Evolutionary conservation across 2,113 vertebrate species (phyloP), one percentile per base, ranked within the genome.

Genomic region (Tinamus guttatus): DNA sequence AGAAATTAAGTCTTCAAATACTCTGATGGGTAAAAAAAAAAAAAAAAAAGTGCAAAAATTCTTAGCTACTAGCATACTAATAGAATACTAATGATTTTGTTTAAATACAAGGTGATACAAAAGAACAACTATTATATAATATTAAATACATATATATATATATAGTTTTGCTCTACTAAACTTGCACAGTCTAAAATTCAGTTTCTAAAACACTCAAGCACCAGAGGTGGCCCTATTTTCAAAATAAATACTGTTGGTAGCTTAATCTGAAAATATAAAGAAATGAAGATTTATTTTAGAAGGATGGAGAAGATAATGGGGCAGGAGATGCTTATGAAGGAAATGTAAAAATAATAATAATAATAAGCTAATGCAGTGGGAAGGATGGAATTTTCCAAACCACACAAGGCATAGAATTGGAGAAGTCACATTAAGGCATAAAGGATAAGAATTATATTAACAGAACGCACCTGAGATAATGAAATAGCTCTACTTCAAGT

Each of bases 361-460:
- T 41, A 41, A 41, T 41, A 91, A 87, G 12, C 41, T 86, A 92
- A 63, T 7, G 78, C 10, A 25, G 56, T 84, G 69, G 45, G 45
- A 96, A 85, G n/a, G 28, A 83, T 32, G 62, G 54, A 63, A 47
- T 93, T 90, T 90, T 68, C 88, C 90, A 59, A 76, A 88, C 82
- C 82, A 92, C 71, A 56, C 54, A 64, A 80, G n/a, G 85, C 17
- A 65, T 5, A 59, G 40, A 90, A 81, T 63, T 70, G 45, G 73
- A 85, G 88, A 91, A 70, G 14, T 30, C 63, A 85, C 59, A 67
- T 80, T 76, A 87, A 80, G 59, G 82, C 32, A 79, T 36, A 87
- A 69, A 85, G 40, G 32, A 85, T 36, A 65, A 89, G 67, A 9
- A 5, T 3, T 14, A 22, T 5, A 13, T 14, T 38, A 81, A 70